A percentile compares a stretch with the other conserved stretches of the same genome.
Conservation (phyloP, 2,888 invertebrate genomes). For the Aradus depressus region DNA sequence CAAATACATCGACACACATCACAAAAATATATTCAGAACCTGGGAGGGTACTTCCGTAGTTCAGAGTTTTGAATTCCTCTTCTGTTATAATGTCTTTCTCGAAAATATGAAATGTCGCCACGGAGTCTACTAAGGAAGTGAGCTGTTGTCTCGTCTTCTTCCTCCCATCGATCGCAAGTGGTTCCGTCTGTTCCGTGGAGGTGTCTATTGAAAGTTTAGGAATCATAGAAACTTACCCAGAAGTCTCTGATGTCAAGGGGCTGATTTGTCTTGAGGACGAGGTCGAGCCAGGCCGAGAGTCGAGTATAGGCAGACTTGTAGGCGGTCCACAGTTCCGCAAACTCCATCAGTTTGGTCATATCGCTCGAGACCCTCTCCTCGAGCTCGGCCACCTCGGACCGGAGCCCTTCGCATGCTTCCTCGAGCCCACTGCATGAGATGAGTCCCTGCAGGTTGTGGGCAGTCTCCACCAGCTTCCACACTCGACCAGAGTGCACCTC, state of each 20-base stretch:
- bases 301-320: constrained; percentile 63
- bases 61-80: no score
- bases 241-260: constrained; percentile 66
- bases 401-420: constrained; percentile 57
- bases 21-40: neutral
- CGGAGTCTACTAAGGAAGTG: no score
- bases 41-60: neutral
- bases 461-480: constrained; percentile 57
- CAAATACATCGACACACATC: no score
- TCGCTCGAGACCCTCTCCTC: constrained; percentile 67
- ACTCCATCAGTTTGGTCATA: constrained; percentile 56
- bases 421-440: constrained; percentile 65
- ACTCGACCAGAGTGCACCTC: constrained; percentile 70
- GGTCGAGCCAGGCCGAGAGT: constrained; percentile 62
- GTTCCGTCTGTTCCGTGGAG: neutral
- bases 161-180: no score
- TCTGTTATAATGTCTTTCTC: no score
- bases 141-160: no score
- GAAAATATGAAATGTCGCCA: no score
- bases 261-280: constrained; percentile 45
- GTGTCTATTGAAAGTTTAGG: neutral
- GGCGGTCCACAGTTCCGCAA: constrained; percentile 64
- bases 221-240: constrained; percentile 47
- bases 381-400: constrained; percentile 58
- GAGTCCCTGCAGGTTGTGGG: constrained; percentile 60